Conservation (phyloP, 1,140 invertebrate species). For the Pseudobourletiella spinata region DNA sequence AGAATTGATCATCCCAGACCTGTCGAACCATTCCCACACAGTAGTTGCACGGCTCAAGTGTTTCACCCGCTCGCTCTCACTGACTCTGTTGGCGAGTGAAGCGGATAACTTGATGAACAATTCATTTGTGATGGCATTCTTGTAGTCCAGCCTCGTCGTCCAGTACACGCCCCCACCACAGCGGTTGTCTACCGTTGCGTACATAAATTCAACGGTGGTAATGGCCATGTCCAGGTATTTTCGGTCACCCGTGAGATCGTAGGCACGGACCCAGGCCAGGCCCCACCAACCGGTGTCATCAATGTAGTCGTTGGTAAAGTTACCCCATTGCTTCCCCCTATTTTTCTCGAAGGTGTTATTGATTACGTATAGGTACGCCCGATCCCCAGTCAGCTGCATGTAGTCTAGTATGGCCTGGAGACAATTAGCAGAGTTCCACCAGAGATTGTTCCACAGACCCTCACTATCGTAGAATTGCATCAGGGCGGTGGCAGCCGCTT, state of each 20-base stretch:
- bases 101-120: conserved; percentile 27
- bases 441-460: conserved; percentile 20
- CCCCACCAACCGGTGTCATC: conserved; percentile 34
- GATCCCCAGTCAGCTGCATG: neutral
- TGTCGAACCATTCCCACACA: conserved; percentile 24
- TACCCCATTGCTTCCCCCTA: conserved; percentile 15
- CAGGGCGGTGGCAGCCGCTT: conserved; percentile 28
- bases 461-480: conserved; percentile 26
- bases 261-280: conserved; percentile 27
- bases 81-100: conserved; percentile 24
- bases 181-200: conserved; percentile 21
- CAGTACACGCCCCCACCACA: conserved; percentile 33
- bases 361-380: conserved; percentile 22
- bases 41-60: conserved; percentile 18
- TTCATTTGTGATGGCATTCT: conserved; percentile 32
- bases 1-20: conserved; percentile 26
- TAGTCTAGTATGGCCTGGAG: conserved; percentile 26
- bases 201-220: conserved; percentile 21
- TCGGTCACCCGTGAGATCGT: conserved; percentile 21
- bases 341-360: conserved; percentile 24
- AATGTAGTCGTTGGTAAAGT: conserved; percentile 26
- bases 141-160: conserved; percentile 21
- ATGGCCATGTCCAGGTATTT: conserved; percentile 31
- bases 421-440: conserved; percentile 29
- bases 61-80: conserved; percentile 21